Evolutionary conservation across 2,888 invertebrate species (phyloP), one percentile per base, ranked within the genome.

Genomic region (Apodemia zela): DNA sequence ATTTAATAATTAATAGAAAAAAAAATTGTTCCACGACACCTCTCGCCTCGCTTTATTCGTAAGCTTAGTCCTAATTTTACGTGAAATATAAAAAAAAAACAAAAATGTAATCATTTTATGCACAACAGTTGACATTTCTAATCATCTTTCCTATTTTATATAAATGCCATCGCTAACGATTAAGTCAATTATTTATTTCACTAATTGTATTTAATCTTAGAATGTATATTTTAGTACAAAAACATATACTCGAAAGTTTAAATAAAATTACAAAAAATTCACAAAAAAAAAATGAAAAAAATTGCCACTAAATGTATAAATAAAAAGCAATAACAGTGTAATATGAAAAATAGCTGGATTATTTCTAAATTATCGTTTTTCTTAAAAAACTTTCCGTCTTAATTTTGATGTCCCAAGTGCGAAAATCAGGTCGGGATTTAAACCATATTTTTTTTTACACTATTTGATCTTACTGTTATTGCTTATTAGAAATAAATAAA

Each of bases 261-360:
- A 54, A 54, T 25, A 54, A 54, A 54, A 15, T 45, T 45, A 54
- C 57, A 59, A 51, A 49, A 63, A 64, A 65, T 68, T 2, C 1
- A 67, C 64, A 68, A 69, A 42, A 62, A 62, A 65, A 61, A 33
- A n/a, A n/a, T n/a, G 21, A 61, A 61, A 62, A 38, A 62, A 62
- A 42, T 13, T 15, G 15, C 54, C 13, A 25, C 13, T 54, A 54
- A 25, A 54, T 4, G 54, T 51, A 51, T 51, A 25, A 21, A 25
- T 11, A 51, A 21, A 29, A 51, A 15, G 54, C 54, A 54, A 54
- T 54, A 54, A 54, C 25, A 54, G 54, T 54, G 0, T 54, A 25
- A 18, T 18, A 18, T 21, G 13, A 38, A 38, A 13, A 13, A 13
- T 3, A 13, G 3, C 38, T 38, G 13, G 13, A 38, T 13, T 2